Evolutionary conservation across 2,113 vertebrate genomes (phyloP), one percentile per base, ranked within the genome.

Genomic region (Phaetusa simplex): DNA sequence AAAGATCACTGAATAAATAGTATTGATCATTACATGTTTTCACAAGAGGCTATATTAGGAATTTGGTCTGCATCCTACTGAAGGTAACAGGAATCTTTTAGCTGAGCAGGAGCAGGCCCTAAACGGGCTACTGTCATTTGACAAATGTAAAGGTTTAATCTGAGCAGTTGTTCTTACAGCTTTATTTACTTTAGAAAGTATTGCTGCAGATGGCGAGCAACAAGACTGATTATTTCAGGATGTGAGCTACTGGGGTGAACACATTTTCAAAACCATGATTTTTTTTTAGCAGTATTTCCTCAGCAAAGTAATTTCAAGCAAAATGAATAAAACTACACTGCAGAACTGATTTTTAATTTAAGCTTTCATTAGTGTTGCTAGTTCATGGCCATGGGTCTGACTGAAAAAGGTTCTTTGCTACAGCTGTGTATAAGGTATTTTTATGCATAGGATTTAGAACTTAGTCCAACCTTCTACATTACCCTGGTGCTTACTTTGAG

Each of bases 171-270:
- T 65, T 92, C 67, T 89, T 78, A 65, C 45, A 91, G 50, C 73
- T 93, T 88, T 67, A 73, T 93, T 94, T 92, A 81, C 67, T 86
- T 93, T 71, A 82, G 50, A 69, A 93, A 67, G 76, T 26, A 79
- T 30, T 74, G 69, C 61, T 89, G 47, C 79, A 90, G 50, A 86
- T 73, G 80, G 81, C 66, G 69, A 89, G 73, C 47, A 82, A 95
- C 52, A 82, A 71, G 43, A 91, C 45, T 66, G 66, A 93, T 74
- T 92, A 82, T 84, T 92, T 95, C 80, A 79, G 56, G 62, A 71
- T 36, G 56, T 23, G 80, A 86, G 26, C 52, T 71, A 71, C 70
- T 47, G 26, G 52, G 61, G 49, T 1, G 9, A 93, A 36, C 14
- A 19, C 21, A 42, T 50, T 74, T 84, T 89, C 34, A 77, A 88